Conservation (phyloP, 2,113 vertebrate genomes). For the Mormyrus lacerda region DNA sequence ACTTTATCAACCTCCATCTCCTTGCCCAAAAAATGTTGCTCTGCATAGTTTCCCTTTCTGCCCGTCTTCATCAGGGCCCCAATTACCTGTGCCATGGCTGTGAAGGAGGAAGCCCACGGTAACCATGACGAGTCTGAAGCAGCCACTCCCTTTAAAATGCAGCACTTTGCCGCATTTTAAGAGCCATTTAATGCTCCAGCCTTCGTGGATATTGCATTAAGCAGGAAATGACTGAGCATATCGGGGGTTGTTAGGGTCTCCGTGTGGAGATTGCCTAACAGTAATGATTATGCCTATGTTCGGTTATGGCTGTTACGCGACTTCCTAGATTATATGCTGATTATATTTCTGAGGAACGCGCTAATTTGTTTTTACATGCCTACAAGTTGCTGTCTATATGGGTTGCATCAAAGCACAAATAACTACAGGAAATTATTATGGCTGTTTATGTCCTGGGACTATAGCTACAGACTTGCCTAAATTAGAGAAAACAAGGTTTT, state of each 20-base stretch:
- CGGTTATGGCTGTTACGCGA: neutral
- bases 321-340: neutral
- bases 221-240: neutral
- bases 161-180: neutral
- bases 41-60: neutral
- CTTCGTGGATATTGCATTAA: neutral
- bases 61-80: neutral
- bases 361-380: neutral
- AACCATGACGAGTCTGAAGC: neutral
- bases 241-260: neutral
- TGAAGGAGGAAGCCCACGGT: neutral
- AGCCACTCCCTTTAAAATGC: neutral
- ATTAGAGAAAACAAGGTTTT: neutral
- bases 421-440: neutral
- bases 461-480: neutral
- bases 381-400: neutral
- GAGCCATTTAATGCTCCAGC: neutral
- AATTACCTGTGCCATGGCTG: neutral
- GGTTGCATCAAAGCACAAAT: neutral
- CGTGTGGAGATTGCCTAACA: neutral
- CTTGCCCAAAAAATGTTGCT: neutral
- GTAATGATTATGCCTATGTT: neutral
- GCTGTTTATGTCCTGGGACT: neutral
- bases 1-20: neutral
- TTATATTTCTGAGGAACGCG: neutral